Percentiles rank a stretch among this genome's conserved stretches.
Conservation (phyloP, 2,113 vertebrate genomes). For the Cynocephalus volans region DNA sequence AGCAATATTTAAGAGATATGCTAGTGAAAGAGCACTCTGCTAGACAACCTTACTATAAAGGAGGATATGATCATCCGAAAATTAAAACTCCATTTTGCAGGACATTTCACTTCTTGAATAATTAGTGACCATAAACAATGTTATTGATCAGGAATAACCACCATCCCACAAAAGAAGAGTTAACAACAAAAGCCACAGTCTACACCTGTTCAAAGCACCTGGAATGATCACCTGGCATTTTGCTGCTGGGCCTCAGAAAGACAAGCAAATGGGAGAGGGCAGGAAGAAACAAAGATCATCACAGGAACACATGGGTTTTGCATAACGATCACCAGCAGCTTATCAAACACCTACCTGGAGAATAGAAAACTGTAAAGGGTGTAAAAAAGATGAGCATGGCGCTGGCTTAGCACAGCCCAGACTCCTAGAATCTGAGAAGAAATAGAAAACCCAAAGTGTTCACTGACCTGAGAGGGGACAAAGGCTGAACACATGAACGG, state of each 20-base stretch:
- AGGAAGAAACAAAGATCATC: not conserved
- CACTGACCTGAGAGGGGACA: too few species aligned
- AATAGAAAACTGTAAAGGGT: accelerated
- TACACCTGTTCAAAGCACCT: accelerated
- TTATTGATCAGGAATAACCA: not conserved
- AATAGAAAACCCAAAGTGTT: accelerated
- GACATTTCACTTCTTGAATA: accelerated
- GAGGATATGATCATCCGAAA: not conserved
- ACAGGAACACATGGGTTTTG: accelerated
- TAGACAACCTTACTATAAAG: too few species aligned
- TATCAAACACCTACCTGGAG: accelerated
- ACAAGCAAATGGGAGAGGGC: not conserved
- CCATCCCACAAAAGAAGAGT: not conserved
- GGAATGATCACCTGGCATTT: accelerated
- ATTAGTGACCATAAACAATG: accelerated
- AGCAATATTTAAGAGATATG: not conserved
- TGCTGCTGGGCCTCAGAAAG: not conserved
- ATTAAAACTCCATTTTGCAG: not conserved
- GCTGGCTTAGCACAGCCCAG: too few species aligned
- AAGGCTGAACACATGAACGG: accelerated
- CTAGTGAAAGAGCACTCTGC: not conserved
- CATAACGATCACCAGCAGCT: accelerated
- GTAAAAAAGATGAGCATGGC: accelerated
- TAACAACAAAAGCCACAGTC: not conserved
- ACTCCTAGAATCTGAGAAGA: not conserved